Evolutionary conservation across 2,888 invertebrate species (phyloP).

Genomic region (Xestia xanthographa): DNA sequence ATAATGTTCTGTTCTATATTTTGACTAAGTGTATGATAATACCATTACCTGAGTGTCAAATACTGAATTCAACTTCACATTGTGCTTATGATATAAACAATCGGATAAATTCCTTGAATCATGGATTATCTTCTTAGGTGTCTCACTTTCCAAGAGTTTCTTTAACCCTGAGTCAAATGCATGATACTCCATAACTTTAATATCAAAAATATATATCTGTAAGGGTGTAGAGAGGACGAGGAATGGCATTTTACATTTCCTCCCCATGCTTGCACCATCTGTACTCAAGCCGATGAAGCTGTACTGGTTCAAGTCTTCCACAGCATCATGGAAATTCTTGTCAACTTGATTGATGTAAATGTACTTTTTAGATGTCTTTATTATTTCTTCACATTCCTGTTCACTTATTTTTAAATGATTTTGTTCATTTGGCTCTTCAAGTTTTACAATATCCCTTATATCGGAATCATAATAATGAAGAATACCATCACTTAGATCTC

Average conservation of each 20-base stretch:
- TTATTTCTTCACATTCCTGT: conserved; percentile 85
- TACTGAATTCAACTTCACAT: conserved; percentile 89
- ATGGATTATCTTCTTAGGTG: conserved; percentile 90
- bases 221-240: conserved; percentile 84
- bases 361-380: conserved; percentile 84
- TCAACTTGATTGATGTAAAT: conserved; percentile 88
- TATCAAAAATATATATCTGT: conserved; percentile 88
- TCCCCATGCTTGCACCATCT: conserved; percentile 87
- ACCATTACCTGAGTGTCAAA: conserved; percentile 91
- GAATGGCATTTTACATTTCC: conserved; percentile 88
- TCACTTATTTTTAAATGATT: conserved; percentile 83
- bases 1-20: neutral
- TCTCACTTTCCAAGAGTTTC: conserved; percentile 83
- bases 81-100: conserved; percentile 90
- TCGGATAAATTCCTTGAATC: conserved; percentile 91
- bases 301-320: conserved; percentile 82
- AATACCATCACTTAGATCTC: conserved; percentile 79
- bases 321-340: conserved; percentile 82
- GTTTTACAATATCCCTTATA: conserved; percentile 84
- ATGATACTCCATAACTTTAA: conserved; percentile 86
- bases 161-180: conserved; percentile 88
- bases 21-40: neutral
- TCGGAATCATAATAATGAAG: conserved; percentile 86
- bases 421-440: conserved; percentile 79
- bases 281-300: conserved; percentile 83